Evolutionary conservation across 2,888 invertebrate species (phyloP), one percentile per base, ranked within the genome.

Genomic region (Agrenia bidenticulata): DNA sequence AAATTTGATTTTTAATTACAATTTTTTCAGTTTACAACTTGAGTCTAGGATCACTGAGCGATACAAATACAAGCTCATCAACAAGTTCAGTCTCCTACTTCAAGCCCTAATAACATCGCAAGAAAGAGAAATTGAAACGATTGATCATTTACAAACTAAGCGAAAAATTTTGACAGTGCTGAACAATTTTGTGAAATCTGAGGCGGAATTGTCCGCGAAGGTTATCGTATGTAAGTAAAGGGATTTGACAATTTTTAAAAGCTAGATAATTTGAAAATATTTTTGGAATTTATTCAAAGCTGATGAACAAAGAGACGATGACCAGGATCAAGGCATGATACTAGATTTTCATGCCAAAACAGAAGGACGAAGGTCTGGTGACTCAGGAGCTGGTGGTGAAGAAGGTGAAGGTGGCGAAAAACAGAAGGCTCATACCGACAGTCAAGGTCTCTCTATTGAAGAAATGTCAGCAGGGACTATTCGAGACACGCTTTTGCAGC

Each of bases 21-120:
- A 27, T 37, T 17, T 26, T 13, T 19, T 2, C 32, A 70, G 70
- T 19, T 57, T 70, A 19, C 63, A 64, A 24, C 45, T 70, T 17
- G 68, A 75, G 50, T 66, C 68, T 0, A 61, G 75, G 21, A 67
- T 73, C 9, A 73, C 75, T 1, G 69, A 69, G 5, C 24, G 73
- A 23, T 69, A 73, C 39, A 69, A 67, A 51, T 63, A 65, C 21
- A 65, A 71, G 50, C 41, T 72, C 13, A 60, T 61, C 23, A 73
- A 72, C 37, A 75, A 72, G 50, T 75, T 71, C 24, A 68, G 65
- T 23, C 58, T 75, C 9, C 57, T 75, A 11, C 67, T 75, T 11
- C 75, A 75, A 60, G 72, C 73, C 0, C 50, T 75, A 11, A 64
- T 73, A n/a, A 65, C 68, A 11, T 71, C 72, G 37, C 75, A 75